phyloP scores from a whole-genome alignment of 2,797 vertebrate species.

The Mallotus villosus region DNA sequence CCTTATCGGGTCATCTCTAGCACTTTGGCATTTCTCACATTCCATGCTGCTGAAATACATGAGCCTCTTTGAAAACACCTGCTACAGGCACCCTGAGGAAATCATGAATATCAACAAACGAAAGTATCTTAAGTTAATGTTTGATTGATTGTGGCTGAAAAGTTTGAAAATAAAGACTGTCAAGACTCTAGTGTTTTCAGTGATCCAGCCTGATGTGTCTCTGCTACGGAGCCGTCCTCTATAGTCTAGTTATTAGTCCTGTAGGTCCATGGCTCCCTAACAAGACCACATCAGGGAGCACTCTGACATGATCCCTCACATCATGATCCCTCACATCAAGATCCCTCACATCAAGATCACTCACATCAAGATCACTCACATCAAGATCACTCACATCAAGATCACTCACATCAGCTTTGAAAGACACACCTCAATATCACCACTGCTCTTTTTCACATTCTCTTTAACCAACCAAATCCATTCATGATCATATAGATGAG shows the following conservation, averaged over 20 bases:
- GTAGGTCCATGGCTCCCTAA: neutral
- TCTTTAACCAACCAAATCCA: neutral
- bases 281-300: too few relatives aligned
- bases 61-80: neutral
- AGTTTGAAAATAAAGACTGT: neutral
- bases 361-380: too few relatives aligned
- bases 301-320: too few relatives aligned
- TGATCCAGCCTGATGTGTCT: too few relatives aligned
- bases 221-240: neutral
- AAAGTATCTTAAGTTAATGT: too few relatives aligned
- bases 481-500: neutral
- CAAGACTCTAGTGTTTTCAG: too few relatives aligned
- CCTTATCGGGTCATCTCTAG: constrained; percentile 66
- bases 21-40: constrained; percentile 66
- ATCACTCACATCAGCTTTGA: too few relatives aligned
- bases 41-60: constrained; percentile 13
- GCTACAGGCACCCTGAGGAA: neutral
- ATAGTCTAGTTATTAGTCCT: neutral
- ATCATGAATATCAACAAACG: neutral
- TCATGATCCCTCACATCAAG: too few relatives aligned
- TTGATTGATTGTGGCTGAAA: neutral
- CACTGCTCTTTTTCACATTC: neutral
- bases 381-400: too few relatives aligned
- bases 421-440: neutral
- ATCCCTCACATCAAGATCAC: too few relatives aligned